Base-by-base conservation (phyloP, 1,140 invertebrate genomes). In the Bombus huntii region DNA sequence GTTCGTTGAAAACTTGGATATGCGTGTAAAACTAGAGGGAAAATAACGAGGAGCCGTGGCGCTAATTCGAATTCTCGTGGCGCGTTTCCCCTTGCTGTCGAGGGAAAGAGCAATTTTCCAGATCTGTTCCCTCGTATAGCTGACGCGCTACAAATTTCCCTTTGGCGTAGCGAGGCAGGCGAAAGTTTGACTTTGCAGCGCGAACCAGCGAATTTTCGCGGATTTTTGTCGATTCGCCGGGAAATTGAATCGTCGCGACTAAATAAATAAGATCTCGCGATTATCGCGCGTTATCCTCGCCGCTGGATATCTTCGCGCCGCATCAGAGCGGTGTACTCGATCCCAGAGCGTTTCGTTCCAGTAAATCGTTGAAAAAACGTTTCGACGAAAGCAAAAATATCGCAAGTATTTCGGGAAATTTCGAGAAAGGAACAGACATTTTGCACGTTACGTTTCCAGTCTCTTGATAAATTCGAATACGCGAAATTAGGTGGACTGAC, bases 71-170 rank as follows among this genome's bases (percentile, higher is more conserved):
- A 8, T n/a, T 10, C 15, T 53, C 47, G 22, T 25, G 34, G n/a
- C 73, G 6, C 34, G 65, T 25, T 42, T 68, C 28, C 28, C 3
- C 34, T 65, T 34, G 65, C 44, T 31, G 6, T 12, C 28, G 44
- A 18, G 12, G 65, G 74, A 78, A 57, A 59, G 22, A 77, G 65
- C 73, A 83, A 83, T 83, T 83, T 83, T 83, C 73, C 81, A 28
- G 44, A 5, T 28, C 62, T 8, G 28, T 76, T 44, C 47, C n/a
- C 3, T 59, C 57, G 25, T 57, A 3, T 47, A 3, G 6, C 57
- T 9, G 22, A 59, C 62, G n/a, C 65, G 44, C 42, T 31, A 13
- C 34, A 53, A 77, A 68, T 76, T 68, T 76, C 62, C 31, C 74
- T 70, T 83, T 59, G 62, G 59, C 25, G 34, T 37, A 22, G 44